phyloP scores from a whole-genome alignment of 2,113 vertebrate species.

The Lampris incognitus region DNA sequence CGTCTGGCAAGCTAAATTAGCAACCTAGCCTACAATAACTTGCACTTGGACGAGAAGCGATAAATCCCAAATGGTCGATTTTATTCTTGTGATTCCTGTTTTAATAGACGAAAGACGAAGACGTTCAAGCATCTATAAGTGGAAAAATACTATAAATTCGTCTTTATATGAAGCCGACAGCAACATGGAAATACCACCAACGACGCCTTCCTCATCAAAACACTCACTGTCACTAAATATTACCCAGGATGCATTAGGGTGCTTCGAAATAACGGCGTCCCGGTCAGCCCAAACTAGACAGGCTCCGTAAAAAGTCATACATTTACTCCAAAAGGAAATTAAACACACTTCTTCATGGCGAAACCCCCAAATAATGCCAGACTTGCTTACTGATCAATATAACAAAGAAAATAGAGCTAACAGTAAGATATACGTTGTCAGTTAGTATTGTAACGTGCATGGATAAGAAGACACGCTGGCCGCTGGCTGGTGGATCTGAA shows the following conservation, averaged over 20 bases:
- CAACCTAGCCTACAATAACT: conserved; percentile 44
- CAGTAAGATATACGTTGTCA: too few species aligned
- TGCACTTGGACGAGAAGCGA: not conserved
- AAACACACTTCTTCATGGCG: too few species aligned
- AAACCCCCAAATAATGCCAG: too few species aligned
- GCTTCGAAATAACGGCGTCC: conserved; percentile 40
- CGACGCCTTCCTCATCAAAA: conserved; percentile 42
- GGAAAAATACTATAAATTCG: not conserved
- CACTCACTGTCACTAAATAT: conserved; percentile 16
- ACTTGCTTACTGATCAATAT: too few species aligned
- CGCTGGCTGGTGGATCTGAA: too few species aligned
- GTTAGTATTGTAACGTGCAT: too few species aligned
- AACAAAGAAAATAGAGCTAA: too few species aligned
- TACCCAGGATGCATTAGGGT: conserved; percentile 63
- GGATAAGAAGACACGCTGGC: too few species aligned
- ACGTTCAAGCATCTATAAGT: not conserved
- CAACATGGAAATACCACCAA: conserved; percentile 17
- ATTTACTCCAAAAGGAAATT: too few species aligned
- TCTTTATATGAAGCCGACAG: not conserved
- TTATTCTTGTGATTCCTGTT: not conserved
- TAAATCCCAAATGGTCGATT: not conserved
- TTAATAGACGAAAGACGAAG: not conserved
- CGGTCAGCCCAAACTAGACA: conserved; percentile 17
- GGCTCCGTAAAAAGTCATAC: too few species aligned
- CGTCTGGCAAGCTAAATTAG: conserved; percentile 58